Base-by-base conservation (phyloP, 35 echinoderm and acorn worm species). In the Heliocidaris erythrogramma region DNA sequence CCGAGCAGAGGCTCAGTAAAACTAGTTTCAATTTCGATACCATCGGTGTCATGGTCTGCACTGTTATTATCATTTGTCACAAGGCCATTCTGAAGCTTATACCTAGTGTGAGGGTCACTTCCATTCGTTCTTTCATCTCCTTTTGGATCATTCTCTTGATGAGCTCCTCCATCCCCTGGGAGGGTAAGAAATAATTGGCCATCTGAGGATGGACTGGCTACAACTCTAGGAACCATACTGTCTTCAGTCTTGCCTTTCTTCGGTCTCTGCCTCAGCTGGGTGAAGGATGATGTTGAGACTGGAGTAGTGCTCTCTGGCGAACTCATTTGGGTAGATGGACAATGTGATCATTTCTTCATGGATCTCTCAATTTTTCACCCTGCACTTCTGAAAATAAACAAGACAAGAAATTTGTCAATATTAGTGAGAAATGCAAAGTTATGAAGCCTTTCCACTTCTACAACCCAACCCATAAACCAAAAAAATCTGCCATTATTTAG, bases 1-100 rank as follows among this genome's bases (percentile, higher is more conserved):
- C 71, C 30, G 16, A 96, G 78, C 61, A 96, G 56, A 21, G 95
- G 95, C 93, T 96, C 95, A n/a, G 92, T 86, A 69, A 88, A 30
- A 48, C 90, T 93, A 56, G 90, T 96, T 60, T 93, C 90, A 42
- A 52, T 48, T 27, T 85, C 71, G 24, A 93, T 90, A 13, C 91
- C 96, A 86, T 93, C 49, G 16, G 85, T 49, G 0, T 30, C 60
- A 35, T 94, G 30, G 47, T 30, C 29, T 17, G 30, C 78, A 94
- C 31, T 21, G 4, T 11, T 7, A 52, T 11, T 92, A 5, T 56
- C 49, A 92, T 30, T 30, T 16, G 5, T 5, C 16, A 48, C 16
- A 21, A 48, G 31, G 87, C 91, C 91, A 92, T 92, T 92, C 48
- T 50, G 91, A 27, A 13, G 48, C 30, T 27, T 92, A 48, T 92